Conservation (phyloP, 2,113 vertebrate species). For the Engystomops pustulosus region DNA sequence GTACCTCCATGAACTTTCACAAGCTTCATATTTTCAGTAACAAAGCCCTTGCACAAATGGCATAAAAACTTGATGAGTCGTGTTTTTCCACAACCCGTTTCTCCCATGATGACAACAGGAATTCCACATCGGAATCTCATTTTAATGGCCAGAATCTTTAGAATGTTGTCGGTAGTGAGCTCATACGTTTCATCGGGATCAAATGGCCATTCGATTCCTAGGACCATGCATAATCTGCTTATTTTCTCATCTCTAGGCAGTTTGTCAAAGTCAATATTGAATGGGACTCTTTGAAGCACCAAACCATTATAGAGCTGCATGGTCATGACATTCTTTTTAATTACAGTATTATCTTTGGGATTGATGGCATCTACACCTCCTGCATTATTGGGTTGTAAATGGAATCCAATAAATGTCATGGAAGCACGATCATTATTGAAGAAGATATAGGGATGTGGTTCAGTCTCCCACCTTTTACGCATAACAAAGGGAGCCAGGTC, state of each 20-base stretch:
- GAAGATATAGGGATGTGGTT: constrained; percentile 95
- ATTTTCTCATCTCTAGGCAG: constrained; percentile 85
- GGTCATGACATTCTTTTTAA: constrained; percentile 84
- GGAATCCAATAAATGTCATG: constrained; percentile 96
- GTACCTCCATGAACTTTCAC: constrained; percentile 96
- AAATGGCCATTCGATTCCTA: constrained; percentile 81
- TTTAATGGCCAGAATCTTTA: constrained; percentile 94
- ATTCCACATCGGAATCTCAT: constrained; percentile 95
- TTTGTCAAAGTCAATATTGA: constrained; percentile 85
- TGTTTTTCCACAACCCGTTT: constrained; percentile 96
- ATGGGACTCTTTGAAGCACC: constrained; percentile 82
- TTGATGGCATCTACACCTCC: constrained; percentile 81
- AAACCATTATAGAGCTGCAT: constrained; percentile 75
- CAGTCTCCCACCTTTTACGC: constrained; percentile 90
- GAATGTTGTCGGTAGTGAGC: constrained; percentile 90
- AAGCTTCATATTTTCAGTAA: constrained; percentile 86
- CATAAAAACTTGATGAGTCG: constrained; percentile 91
- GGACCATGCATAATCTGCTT: constrained; percentile 79
- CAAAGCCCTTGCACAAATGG: constrained; percentile 73
- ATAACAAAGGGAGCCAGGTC: constrained; percentile 89
- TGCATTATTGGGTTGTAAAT: constrained; percentile 71
- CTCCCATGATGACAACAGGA: constrained; percentile 95
- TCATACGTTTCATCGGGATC: constrained; percentile 94
- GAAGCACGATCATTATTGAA: constrained; percentile 89
- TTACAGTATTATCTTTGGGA: constrained; percentile 70